Evolutionary conservation across 53 echinoderm and acorn worm species (phyloP), one percentile per base, ranked within the genome.

Genomic region (Paracentrotus lividus): DNA sequence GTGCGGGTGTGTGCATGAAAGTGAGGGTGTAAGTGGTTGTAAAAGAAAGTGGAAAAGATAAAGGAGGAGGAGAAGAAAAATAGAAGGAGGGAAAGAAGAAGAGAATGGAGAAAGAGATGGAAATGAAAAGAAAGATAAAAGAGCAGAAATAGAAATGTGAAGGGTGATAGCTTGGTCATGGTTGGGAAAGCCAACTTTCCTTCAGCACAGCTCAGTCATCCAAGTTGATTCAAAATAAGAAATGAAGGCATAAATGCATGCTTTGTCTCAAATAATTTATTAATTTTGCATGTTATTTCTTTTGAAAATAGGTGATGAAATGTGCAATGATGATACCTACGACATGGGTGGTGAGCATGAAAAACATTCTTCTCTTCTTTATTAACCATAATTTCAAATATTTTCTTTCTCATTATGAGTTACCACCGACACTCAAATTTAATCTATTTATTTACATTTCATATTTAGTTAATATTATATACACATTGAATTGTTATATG

Each of bases 241-340:
- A 6, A 27, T 29, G 29, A 29, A 64, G 29, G 23, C 59, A 64
- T 64, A 7, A 10, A 64, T 64, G 64, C 64, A 64, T 64, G 64
- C 31, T 29, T 64, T 64, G 34, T 20, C 20, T 72, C 32, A 5
- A 2, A 40, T 36, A 72, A 38, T 72, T 72, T 18, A 64, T 72
- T 18, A 38, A 14, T 5, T 72, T 72, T 72, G 72, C 72, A 72
- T 81, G 81, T 81, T 81, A 47, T 81, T 47, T 81, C 81, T 81
- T 81, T 47, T n/a, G n/a, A 23, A 44, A 45, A 15, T 81, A 81
- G 81, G 27, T 47, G 26, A 0, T 10, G 45, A 32, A 12, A 10
- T 24, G 40, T 9, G 1, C 43, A 4, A 13, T 26, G 81, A 81
- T n/a, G 33, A 81, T 81, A 45, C 47, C 7, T 81, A 81, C 26